Base-by-base conservation (phyloP, 2,113 vertebrate genomes). In the Hemicordylus capensis region DNA sequence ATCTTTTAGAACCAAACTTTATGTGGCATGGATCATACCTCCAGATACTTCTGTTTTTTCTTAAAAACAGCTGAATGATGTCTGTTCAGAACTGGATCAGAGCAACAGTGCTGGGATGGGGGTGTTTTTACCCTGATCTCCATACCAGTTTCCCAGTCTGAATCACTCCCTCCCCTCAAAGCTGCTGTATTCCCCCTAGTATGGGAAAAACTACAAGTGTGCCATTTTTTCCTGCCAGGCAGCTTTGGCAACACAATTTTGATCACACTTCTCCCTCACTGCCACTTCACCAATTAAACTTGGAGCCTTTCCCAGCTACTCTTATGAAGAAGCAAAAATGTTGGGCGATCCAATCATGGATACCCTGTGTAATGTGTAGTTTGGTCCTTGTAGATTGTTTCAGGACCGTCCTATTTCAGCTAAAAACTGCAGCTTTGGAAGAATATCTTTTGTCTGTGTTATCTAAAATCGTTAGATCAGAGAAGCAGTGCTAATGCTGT, bases 401-500 rank as follows among this genome's bases (percentile, higher is more conserved):
- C 31, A 88, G 22, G 85, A 88, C 39, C 7, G 8, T 24, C 22
- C 31, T n/a, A 15, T n/a, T 63, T 74, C 88, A 91, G 85, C 89
- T 84, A 85, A 83, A 90, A 88, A 44, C 61, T 88, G 76, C 89
- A 92, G 19, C 73, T 85, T 80, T 74, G 24, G 80, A 81, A 80
- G 87, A 83, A 80, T 87, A 90, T 76, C 84, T 56, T 0, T 22
- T 73, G 85, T 1, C 26, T 6, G 1, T 81, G 3, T 86, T 74
- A 0, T 15, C 48, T 67, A 70, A 54, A 48, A 80, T 11, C 81
- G 70, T n/a, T n/a, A 85, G 75, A 88, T 81, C 85, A 79, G 58
- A 15, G 0, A 89, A 85, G 89, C 91, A 90, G 88, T 89, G 77
- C 83, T 91, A 93, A 85, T 90, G 85, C 89, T 73, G 77, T 72